These are phyloP conservation scores for Erebia ligea DNA, from an alignment of 2,888 invertebrate genomes.

Conservation along the genomic window DNA sequence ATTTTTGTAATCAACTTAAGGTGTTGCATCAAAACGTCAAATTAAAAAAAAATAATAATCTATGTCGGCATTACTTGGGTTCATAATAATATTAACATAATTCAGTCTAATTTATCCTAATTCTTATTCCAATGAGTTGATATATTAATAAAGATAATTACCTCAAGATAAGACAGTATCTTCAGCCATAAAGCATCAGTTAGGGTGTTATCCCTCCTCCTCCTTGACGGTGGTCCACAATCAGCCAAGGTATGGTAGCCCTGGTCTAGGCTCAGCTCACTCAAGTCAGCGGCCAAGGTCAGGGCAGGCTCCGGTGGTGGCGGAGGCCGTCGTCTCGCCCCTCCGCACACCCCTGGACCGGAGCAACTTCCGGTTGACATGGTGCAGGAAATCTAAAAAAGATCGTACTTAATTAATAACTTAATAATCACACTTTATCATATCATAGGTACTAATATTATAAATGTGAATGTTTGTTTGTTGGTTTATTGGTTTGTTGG, in stretches of 20 bases:
- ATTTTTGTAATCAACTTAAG: too few species aligned
- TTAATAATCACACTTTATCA: too few species aligned
- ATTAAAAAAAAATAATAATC: too few species aligned
- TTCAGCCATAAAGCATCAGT: slow-evolving; percentile 74
- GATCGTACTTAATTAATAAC: not conserved
- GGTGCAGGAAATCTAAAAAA: slow-evolving; percentile 56
- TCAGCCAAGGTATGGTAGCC: slow-evolving; percentile 91
- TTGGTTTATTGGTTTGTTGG: too few species aligned
- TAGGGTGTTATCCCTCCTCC: slow-evolving; percentile 67
- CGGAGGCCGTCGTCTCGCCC: slow-evolving; percentile 71
- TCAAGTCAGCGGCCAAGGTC: slow-evolving; percentile 74
- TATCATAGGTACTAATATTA: too few species aligned
- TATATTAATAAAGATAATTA: slow-evolving; percentile 34
- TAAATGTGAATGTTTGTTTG: too few species aligned
- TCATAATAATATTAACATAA: too few species aligned
- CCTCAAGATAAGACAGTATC: slow-evolving; percentile 73
- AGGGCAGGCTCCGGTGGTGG: slow-evolving; percentile 75
- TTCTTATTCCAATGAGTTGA: too few species aligned
- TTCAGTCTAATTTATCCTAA: too few species aligned
- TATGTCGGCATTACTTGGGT: too few species aligned
- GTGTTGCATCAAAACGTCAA: too few species aligned
- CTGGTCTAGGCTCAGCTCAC: slow-evolving; percentile 88
- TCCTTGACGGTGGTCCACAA: slow-evolving; percentile 80
- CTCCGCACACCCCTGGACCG: slow-evolving; percentile 71
- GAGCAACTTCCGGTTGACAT: slow-evolving; percentile 76